phyloP scores from a whole-genome alignment of 30 jellyfish, hydroid and myxozoan genomes.

The Hydractinia echinata region DNA sequence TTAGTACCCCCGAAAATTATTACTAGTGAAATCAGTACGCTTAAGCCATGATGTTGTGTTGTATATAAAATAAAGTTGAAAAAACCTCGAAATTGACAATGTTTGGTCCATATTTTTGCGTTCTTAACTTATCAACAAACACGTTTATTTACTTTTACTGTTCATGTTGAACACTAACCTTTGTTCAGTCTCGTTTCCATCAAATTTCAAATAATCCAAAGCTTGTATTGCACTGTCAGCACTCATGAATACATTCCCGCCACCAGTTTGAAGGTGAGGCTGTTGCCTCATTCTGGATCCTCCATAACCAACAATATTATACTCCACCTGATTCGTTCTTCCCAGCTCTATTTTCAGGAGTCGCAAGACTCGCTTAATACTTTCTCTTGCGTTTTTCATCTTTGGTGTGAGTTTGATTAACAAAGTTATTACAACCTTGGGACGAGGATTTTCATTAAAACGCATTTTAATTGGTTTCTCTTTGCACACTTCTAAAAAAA shows the following conservation, averaged over 20 bases:
- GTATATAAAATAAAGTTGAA: too few species aligned
- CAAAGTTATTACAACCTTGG: conserved; percentile 12
- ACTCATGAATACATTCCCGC: conserved; percentile 48
- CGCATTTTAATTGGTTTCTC: not conserved
- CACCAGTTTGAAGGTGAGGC: conserved; percentile 93
- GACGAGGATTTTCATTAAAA: not conserved
- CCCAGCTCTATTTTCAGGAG: conserved; percentile 18
- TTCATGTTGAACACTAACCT: conserved; percentile 8
- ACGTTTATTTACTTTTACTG: too few species aligned
- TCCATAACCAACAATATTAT: conserved; percentile 72
- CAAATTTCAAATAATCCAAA: conserved; percentile 40
- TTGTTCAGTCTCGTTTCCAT: conserved; percentile 14
- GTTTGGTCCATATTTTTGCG: too few species aligned
- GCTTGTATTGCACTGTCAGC: conserved; percentile 46
- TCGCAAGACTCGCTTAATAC: conserved; percentile 33
- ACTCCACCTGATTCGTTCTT: conserved; percentile 13
- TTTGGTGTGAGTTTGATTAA: conserved; percentile 53
- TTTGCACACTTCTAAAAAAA: conserved; percentile 17
- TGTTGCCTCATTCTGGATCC: conserved; percentile 57
- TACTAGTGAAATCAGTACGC: too few species aligned
- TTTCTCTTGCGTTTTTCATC: conserved; percentile 44
- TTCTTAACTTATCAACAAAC: too few species aligned
- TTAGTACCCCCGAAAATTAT: too few species aligned
- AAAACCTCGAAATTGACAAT: too few species aligned
- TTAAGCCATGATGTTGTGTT: too few species aligned